Conservation (phyloP, 2,113 vertebrate genomes). For the Eira barbara region DNA sequence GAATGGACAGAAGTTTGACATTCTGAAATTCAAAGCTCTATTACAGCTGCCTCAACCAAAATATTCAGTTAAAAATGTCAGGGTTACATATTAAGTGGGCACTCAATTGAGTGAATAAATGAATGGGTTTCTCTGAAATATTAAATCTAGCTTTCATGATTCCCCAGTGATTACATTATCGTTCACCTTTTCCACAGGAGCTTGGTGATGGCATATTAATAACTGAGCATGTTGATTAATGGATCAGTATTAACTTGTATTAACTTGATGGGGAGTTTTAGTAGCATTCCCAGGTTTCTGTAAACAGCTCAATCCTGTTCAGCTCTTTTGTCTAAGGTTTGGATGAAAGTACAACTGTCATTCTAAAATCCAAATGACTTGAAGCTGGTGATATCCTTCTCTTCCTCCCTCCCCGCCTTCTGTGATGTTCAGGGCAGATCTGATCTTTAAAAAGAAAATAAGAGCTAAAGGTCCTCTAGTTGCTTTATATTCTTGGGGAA, state of each 20-base stretch:
- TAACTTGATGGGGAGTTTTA: not conserved
- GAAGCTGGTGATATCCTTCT: not conserved
- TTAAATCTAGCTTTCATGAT: constrained; percentile 59
- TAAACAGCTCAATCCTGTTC: not conserved
- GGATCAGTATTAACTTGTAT: not conserved
- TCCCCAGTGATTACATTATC: constrained; percentile 29
- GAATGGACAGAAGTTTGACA: not conserved
- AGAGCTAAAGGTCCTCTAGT: not conserved
- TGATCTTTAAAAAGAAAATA: not conserved
- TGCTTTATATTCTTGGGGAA: not conserved
- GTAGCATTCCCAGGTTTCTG: not conserved
- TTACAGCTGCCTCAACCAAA: constrained; percentile 18
- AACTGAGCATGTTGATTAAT: constrained; percentile 50
- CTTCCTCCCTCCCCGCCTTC: not conserved
- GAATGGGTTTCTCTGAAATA: constrained; percentile 49
- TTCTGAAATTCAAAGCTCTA: constrained; percentile 15
- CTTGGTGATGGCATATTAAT: constrained; percentile 37
- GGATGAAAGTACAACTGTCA: not conserved
- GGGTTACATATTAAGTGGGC: constrained; percentile 13
- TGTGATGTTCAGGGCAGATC: not conserved
- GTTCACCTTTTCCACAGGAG: not conserved
- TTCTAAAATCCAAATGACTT: not conserved
- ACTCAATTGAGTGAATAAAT: constrained; percentile 28
- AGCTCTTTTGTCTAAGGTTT: not conserved
- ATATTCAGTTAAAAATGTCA: constrained; percentile 43